phyloP scores from a whole-genome alignment of 2,113 vertebrate species.

The Rhinoderma darwinii region DNA sequence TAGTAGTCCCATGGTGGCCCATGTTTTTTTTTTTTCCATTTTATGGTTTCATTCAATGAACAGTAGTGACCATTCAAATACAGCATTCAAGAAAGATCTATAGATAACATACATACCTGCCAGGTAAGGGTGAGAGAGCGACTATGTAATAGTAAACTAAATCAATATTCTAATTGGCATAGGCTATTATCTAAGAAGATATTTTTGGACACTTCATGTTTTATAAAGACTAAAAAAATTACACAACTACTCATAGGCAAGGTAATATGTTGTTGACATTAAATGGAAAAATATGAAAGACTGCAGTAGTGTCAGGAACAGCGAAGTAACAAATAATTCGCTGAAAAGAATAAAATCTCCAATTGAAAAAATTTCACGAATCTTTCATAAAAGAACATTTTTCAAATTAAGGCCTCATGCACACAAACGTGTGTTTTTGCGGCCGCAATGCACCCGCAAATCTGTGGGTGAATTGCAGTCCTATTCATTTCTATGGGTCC shows the following conservation, averaged over 20 bases:
- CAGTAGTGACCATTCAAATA: background rate
- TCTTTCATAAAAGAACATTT: background rate
- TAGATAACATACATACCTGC: conserved; percentile 13
- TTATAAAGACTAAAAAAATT: background rate
- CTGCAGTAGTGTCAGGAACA: too few relatives aligned
- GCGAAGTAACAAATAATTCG: background rate
- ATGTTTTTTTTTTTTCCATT: background rate
- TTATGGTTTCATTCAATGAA: background rate
- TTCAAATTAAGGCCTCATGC: too few relatives aligned
- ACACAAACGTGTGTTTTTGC: too few relatives aligned
- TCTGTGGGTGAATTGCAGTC: too few relatives aligned
- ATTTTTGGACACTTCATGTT: conserved; percentile 37
- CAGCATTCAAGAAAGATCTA: background rate
- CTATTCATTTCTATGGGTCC: too few relatives aligned
- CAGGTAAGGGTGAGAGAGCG: conserved; percentile 28
- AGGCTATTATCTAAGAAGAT: conserved; percentile 53
- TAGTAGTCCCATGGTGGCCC: background rate
- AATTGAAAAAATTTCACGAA: background rate
- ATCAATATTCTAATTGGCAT: conserved; percentile 57
- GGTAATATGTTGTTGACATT: background rate
- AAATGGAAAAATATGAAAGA: background rate
- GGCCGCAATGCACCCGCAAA: too few relatives aligned
- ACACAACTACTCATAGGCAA: background rate
- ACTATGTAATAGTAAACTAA: conserved; percentile 14
- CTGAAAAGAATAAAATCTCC: background rate